Conservation (phyloP, 2,888 invertebrate species). For the Mesoligia furuncula region DNA sequence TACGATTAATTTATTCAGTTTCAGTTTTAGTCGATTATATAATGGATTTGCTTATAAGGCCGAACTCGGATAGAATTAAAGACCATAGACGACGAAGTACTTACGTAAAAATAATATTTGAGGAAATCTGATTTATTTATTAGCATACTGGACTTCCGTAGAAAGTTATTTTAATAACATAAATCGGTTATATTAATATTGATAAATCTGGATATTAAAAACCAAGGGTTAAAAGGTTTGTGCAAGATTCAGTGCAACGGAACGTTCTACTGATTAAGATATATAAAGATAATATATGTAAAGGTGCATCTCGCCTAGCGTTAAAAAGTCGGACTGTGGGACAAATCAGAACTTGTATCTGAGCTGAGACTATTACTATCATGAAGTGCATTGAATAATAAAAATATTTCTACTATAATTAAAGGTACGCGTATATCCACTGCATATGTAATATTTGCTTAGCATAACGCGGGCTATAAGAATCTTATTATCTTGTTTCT, state of each 20-base stretch:
- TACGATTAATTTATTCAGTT: background rate
- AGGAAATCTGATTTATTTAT: background rate
- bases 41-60: background rate
- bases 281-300: background rate
- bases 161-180: background rate
- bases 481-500: too few species aligned
- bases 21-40: conserved; percentile 6
- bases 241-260: background rate
- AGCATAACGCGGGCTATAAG: too few species aligned
- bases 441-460: too few species aligned
- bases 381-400: too few species aligned
- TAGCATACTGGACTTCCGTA: too few species aligned
- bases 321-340: background rate
- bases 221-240: too few species aligned
- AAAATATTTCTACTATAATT: too few species aligned
- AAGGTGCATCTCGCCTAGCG: background rate
- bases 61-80: background rate
- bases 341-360: background rate
- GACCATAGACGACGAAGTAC: background rate
- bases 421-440: too few species aligned
- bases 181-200: too few species aligned
- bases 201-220: too few species aligned
- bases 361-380: too few species aligned
- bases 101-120: background rate
- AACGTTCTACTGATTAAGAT: conserved; percentile 3